Evolutionary conservation across 2,888 invertebrate genomes (phyloP), one percentile per base, ranked within the genome.

Genomic region (Meloe dianella): DNA sequence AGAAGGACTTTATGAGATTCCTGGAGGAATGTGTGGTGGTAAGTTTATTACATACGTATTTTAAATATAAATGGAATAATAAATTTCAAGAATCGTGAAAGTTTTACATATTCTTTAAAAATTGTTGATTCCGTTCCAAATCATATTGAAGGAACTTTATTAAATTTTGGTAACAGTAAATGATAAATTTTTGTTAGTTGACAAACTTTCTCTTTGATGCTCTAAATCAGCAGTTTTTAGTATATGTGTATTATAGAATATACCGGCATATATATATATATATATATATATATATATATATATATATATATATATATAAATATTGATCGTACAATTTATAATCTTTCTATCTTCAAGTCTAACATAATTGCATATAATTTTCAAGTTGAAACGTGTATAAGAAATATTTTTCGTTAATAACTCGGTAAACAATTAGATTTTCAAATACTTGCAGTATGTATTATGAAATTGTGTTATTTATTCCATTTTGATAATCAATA

Each of bases 1-100:
- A 61, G 80, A 80, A 65, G 79, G 78, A 51, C 68, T 74, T 60
- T 56, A 63, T 24, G 75, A 76, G 70, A 60, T 65, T 27, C 66
- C 65, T 60, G 71, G 68, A 64, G 70, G 67, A 29, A 68, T 67
- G 24, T 77, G 77, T 66, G 74, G 74, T 64, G 77, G 77, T 77
- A 72, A 72, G 62, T 59, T 56, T 29, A 60, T 12, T 9, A 17
- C 14, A 12, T n/a, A n/a, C n/a, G n/a, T 54, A 63, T 56, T 59
- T 38, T 61, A 56, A 64, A 67, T 65, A 56, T 61, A 63, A 65
- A 67, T 64, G 22, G 60, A 38, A 27, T n/a, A 24, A 22, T 22
- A 60, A 41, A 38, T 41, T 47, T 60, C 27, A 14, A 60, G 14
- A 30, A 27, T 27, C 27, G 2, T 0, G 5, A 27, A 17, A 20